Percentiles rank a stretch among this genome's conserved stretches.
Conservation (phyloP, 2,797 vertebrate genomes). For the Acrocephalus scirpaceus region DNA sequence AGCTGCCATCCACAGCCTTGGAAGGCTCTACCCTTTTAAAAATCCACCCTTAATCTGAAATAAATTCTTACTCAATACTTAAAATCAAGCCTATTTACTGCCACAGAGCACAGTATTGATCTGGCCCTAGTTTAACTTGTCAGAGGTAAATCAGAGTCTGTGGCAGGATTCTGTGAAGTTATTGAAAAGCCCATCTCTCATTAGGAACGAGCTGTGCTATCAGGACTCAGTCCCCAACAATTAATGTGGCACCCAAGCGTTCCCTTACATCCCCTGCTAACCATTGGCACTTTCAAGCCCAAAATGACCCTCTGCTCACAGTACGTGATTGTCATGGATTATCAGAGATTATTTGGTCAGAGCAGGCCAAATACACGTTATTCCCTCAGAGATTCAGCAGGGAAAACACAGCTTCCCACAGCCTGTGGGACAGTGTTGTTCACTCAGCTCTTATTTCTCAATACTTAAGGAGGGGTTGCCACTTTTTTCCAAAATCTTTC, state of each 20-base stretch:
- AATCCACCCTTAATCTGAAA: neutral
- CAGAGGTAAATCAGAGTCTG: neutral
- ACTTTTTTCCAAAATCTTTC: neutral
- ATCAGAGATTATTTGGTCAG: neutral
- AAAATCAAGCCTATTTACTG: conserved; percentile 25
- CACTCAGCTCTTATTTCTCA: neutral
- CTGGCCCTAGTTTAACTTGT: neutral
- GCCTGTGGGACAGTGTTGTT: neutral
- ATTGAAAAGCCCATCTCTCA: neutral
- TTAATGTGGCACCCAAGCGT: neutral
- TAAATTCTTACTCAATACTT: neutral
- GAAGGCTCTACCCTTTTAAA: neutral
- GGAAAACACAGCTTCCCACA: neutral
- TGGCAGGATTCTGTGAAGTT: neutral
- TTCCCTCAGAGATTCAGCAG: neutral
- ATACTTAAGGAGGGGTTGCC: neutral
- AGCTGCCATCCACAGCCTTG: neutral
- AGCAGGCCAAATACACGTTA: neutral
- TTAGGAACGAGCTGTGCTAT: neutral
- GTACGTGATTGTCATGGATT: fast-evolving
- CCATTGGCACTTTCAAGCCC: neutral
- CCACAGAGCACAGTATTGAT: conserved; percentile 9
- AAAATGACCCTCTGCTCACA: neutral
- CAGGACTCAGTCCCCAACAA: neutral
- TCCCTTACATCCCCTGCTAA: neutral